Conservation (phyloP, 2,797 vertebrate genomes). For the Strix occidentalis region DNA sequence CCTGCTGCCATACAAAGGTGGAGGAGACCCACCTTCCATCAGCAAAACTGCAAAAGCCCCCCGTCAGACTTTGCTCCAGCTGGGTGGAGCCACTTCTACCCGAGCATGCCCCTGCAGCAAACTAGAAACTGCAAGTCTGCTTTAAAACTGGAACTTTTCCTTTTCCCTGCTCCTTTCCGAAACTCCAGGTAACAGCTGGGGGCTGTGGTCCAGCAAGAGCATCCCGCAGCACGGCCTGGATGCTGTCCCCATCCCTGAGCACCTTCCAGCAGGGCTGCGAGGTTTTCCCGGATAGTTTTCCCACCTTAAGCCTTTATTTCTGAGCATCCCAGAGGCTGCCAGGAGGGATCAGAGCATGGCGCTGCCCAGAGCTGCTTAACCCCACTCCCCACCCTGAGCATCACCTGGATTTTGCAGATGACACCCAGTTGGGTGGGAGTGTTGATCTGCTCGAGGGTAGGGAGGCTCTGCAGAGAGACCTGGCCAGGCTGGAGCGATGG, state of each 20-base stretch:
- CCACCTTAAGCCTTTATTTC: background rate
- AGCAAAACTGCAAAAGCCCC: too few species aligned
- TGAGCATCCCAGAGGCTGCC: background rate
- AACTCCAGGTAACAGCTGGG: background rate
- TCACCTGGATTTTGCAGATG: background rate
- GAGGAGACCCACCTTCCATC: background rate
- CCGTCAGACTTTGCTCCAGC: accelerated
- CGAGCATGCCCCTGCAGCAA: background rate
- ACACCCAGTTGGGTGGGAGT: too few species aligned
- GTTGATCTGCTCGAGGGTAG: too few species aligned
- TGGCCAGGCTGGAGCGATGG: too few species aligned
- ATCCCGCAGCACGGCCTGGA: accelerated
- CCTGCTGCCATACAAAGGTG: background rate
- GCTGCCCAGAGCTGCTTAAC: background rate
- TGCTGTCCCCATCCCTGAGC: background rate
- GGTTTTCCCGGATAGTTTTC: background rate
- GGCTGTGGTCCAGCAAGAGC: accelerated
- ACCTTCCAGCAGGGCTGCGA: accelerated
- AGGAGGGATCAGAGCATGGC: accelerated
- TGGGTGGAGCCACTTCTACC: background rate
- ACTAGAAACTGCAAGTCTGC: accelerated
- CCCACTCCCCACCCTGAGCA: background rate
- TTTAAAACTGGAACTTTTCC: background rate
- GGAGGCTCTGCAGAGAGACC: too few species aligned
- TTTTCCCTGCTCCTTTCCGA: background rate